These are phyloP conservation scores for Callocephalon fimbriatum DNA, from an alignment of 2,113 vertebrate species.

Conservation along the genomic window DNA sequence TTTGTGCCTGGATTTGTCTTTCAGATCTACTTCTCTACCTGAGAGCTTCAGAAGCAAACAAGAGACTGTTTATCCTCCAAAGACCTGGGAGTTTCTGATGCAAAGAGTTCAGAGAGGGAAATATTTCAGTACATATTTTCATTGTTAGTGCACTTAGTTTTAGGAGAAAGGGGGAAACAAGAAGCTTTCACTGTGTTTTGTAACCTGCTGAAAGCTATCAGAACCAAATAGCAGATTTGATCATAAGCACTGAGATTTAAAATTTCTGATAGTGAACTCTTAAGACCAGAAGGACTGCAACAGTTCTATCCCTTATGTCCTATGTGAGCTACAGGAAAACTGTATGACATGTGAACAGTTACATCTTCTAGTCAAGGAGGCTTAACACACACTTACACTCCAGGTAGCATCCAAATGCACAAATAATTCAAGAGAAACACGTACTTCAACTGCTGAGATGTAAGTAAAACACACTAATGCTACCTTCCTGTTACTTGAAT, in stretches of 20 bases:
- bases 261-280: neutral
- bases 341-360: fast-evolving
- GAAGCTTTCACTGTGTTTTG: neutral
- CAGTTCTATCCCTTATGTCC: neutral
- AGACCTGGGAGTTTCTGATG: neutral
- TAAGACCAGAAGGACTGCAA: neutral
- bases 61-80: neutral
- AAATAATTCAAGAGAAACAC: neutral
- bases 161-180: neutral
- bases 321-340: neutral
- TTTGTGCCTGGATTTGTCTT: neutral
- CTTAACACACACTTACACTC: neutral
- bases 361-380: neutral
- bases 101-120: neutral
- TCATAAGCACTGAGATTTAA: fast-evolving
- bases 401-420: neutral
- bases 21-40: neutral
- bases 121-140: neutral
- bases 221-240: neutral
- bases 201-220: neutral
- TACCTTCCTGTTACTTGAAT: neutral
- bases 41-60: neutral
- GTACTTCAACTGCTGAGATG: neutral
- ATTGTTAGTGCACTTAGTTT: neutral
- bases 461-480: neutral